Conservation (phyloP, 2,113 vertebrate genomes). For the Meles meles region DNA sequence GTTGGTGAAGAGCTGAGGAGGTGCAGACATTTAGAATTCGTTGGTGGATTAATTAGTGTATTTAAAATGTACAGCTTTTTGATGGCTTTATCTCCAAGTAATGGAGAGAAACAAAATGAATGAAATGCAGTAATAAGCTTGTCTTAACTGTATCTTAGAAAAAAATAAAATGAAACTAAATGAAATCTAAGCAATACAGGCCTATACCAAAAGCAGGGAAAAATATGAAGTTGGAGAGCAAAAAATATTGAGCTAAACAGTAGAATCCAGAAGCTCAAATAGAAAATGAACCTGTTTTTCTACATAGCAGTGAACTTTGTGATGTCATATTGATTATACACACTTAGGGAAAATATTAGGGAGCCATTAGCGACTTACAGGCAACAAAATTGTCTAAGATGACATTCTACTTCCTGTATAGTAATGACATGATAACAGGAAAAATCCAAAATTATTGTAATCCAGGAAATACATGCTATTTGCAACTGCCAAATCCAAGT, state of each 20-base stretch:
- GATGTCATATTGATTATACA: background rate
- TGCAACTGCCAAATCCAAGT: background rate
- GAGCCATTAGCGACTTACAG: background rate
- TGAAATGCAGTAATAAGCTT: background rate
- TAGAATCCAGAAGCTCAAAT: background rate
- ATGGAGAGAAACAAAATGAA: background rate
- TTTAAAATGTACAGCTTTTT: background rate
- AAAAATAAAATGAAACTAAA: background rate
- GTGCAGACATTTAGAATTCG: background rate
- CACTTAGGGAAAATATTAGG: background rate
- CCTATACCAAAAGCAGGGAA: background rate
- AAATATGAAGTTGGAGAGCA: background rate
- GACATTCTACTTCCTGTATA: background rate
- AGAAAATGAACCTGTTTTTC: background rate
- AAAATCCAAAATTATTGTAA: background rate
- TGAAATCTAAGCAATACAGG: background rate
- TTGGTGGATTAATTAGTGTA: background rate
- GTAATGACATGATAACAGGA: background rate
- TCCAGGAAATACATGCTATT: background rate
- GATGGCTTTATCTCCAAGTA: background rate
- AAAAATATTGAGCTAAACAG: background rate
- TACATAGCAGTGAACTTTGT: background rate
- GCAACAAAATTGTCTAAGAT: background rate
- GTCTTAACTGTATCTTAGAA: background rate
- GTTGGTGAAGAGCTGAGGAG: background rate